Base-by-base conservation (phyloP, 2,113 vertebrate genomes). In the Lampris megalopsis region DNA sequence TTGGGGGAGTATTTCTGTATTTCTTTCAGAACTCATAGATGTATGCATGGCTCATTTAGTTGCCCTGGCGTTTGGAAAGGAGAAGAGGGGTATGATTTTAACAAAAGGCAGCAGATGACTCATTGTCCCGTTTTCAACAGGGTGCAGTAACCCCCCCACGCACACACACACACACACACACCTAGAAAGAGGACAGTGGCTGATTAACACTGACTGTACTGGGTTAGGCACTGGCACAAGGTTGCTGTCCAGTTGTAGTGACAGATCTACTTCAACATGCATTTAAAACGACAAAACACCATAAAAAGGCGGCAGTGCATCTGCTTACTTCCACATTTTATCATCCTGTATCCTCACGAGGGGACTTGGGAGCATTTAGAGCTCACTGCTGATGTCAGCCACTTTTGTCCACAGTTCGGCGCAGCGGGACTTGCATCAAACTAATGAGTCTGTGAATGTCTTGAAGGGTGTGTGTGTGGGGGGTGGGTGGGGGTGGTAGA, bases 301-400 rank as follows among this genome's bases (percentile, higher is more conserved):
- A 3, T 38, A 1, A 2, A 9, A 38, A 13, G 5, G 35, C 49
- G 49, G 43, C 24, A 40, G 11, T 24, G 38, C 11, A 8, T 52
- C 49, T 38, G 35, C 49, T 53, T 53, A 52, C 49, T 38, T 53
- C 6, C 38, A 41, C 64, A 40, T 13, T 37, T 53, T 37, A 6
- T 8, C 36, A 5, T 6, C 4, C 24, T 58, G 2, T 10, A 13
- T 54, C 11, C 8, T 45, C 24, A 13, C 24, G 52, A 5, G 52
- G 10, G 52, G 24, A 10, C 49, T 8, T 50, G 6, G 49, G 5
- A 66, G 24, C 48, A 41, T n/a, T 50, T 50, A 66, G 24, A 24
- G 64, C 50, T 47, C 43, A 47, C 4, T 61, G 59, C 10, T 64
- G 63, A 64, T 64, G 63, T 24, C 49, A 49, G 24, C 35, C 38